Conservation (phyloP, 2,888 invertebrate genomes). For the Hirtodrosophila confusa region DNA sequence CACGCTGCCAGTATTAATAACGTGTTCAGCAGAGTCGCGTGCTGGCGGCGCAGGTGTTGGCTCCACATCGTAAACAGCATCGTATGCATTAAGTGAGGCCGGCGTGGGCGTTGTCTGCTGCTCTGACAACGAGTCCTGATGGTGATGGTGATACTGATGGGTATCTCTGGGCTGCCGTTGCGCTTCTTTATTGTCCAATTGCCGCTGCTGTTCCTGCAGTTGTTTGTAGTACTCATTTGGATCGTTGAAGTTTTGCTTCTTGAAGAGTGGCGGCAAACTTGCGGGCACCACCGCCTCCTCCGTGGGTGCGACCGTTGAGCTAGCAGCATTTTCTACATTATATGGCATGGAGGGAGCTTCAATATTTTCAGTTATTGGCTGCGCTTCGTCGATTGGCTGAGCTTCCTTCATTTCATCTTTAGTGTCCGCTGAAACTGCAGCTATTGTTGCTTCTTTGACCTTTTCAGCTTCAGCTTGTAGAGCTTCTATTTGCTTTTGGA, state of each 20-base stretch:
- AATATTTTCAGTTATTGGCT: not conserved
- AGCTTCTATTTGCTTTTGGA: no score
- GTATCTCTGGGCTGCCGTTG: not conserved
- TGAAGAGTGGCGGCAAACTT: slow-evolving; percentile 57
- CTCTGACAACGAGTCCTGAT: slow-evolving; percentile 2
- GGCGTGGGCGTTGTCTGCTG: slow-evolving; percentile 41
- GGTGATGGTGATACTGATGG: not conserved
- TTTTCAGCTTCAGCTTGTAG: not conserved
- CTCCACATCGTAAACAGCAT: slow-evolving; percentile 36
- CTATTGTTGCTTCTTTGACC: not conserved
- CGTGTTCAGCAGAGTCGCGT: not conserved
- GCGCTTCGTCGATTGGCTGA: not conserved
- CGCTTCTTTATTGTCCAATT: not conserved
- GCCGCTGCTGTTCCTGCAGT: slow-evolving; percentile 48
- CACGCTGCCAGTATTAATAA: slow-evolving; percentile 39
- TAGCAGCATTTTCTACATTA: not conserved
- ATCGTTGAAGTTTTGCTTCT: slow-evolving; percentile 44
- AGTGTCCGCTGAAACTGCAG: not conserved
- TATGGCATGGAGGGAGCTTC: not conserved
- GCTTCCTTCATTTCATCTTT: not conserved
- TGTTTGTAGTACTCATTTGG: slow-evolving; percentile 62
- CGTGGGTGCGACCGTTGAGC: slow-evolving; percentile 5
- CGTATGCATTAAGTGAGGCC: slow-evolving; percentile 19
- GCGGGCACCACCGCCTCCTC: slow-evolving; percentile 6
- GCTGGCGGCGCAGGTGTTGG: slow-evolving; percentile 36